These are phyloP conservation scores for Lasioglossum lativentre DNA, from an alignment of 2,888 invertebrate genomes.

Conservation along the genomic window DNA sequence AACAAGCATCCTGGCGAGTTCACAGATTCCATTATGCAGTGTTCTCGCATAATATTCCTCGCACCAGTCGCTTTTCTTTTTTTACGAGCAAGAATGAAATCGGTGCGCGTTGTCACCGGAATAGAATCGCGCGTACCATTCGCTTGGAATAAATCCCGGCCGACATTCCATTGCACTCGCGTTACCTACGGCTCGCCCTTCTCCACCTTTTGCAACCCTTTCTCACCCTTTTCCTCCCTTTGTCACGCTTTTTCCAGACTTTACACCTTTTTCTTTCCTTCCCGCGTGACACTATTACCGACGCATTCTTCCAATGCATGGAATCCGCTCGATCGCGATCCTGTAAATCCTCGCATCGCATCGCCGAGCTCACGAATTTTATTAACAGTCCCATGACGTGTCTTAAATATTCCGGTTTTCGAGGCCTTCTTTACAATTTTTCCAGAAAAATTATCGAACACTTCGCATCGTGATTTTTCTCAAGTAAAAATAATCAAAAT, in stretches of 20 bases:
- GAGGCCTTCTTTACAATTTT: background rate
- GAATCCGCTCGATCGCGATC: background rate
- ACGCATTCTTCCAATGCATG: background rate
- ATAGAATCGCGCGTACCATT: background rate
- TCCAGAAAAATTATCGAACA: no score
- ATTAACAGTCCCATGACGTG: background rate
- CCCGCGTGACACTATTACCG: background rate
- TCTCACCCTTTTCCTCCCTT: background rate
- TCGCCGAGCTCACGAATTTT: background rate
- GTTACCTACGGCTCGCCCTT: background rate
- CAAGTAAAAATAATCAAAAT: background rate
- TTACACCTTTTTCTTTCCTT: background rate
- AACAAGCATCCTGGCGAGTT: background rate
- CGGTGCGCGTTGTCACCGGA: background rate
- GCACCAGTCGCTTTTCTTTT: background rate
- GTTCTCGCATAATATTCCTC: background rate
- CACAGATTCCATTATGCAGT: background rate
- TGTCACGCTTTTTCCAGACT: background rate
- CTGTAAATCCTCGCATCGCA: background rate
- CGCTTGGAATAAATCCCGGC: background rate
- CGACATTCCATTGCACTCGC: slow-evolving; percentile 7
- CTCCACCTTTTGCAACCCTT: background rate
- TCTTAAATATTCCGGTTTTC: background rate
- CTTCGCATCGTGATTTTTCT: background rate
- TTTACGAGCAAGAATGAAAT: background rate